These are phyloP conservation scores for Aplodontia rufa DNA, from an alignment of 2,113 vertebrate species.

Conservation along the genomic window DNA sequence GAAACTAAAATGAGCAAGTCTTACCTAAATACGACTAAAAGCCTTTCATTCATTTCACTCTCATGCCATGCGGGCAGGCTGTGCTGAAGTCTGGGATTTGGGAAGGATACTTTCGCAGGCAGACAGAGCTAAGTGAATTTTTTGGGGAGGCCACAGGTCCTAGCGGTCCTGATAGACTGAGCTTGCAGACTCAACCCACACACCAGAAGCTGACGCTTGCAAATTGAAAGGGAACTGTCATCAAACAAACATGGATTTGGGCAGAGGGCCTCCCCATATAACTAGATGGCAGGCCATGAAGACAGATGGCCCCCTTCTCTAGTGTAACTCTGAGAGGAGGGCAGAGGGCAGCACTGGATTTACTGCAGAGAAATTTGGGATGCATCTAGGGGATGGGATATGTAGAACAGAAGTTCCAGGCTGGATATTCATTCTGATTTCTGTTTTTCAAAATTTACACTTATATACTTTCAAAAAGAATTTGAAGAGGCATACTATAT, in stretches of 20 bases:
- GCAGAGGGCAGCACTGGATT: not conserved
- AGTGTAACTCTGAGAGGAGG: not conserved
- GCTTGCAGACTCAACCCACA: not conserved
- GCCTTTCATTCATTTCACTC: not conserved
- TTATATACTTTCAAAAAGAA: constrained; percentile 20
- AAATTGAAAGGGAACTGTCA: not conserved
- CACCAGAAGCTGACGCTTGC: not conserved
- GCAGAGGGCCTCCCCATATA: not conserved
- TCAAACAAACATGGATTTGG: not conserved
- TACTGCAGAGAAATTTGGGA: not conserved
- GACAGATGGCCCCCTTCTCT: not conserved
- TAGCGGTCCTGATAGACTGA: not conserved
- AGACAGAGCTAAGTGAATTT: not conserved
- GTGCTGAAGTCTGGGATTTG: not conserved
- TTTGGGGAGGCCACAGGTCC: not conserved
- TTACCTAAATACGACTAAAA: not conserved
- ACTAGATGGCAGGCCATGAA: not conserved
- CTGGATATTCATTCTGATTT: not conserved
- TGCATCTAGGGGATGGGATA: not conserved
- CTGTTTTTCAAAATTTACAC: not conserved
- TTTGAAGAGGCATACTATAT: not conserved
- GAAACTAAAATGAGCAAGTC: not conserved
- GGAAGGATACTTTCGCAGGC: not conserved
- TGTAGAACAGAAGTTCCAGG: not conserved
- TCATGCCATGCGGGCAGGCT: not conserved